Conservation (phyloP, 2,888 invertebrate species). For the Archips xylosteana region DNA sequence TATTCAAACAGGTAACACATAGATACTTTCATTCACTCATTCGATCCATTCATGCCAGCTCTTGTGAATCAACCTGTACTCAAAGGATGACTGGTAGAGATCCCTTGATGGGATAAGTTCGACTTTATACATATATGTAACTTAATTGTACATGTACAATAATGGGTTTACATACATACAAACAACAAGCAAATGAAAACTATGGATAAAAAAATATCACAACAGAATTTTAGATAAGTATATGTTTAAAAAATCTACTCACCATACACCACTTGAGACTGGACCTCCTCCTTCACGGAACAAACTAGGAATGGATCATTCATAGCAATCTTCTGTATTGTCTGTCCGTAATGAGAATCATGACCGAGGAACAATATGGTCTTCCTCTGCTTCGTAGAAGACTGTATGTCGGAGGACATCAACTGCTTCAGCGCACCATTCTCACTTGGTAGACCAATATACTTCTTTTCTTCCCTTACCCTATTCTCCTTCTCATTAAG, state of each 20-base stretch:
- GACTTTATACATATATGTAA: too few species aligned
- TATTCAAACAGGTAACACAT: too few species aligned
- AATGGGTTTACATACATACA: too few species aligned
- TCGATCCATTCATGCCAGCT: too few species aligned
- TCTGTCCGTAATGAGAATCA: conserved; percentile 69
- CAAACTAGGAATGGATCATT: conserved; percentile 68
- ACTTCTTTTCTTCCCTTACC: conserved; percentile 59
- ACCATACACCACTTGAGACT: conserved; percentile 62
- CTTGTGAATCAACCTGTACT: too few species aligned
- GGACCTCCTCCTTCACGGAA: conserved; percentile 50
- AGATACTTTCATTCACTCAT: too few species aligned
- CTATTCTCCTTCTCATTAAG: conserved; percentile 64
- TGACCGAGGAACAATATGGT: conserved; percentile 74
- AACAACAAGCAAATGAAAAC: too few species aligned
- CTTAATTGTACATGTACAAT: too few species aligned
- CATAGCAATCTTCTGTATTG: conserved; percentile 75
- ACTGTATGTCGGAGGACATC: conserved; percentile 72
- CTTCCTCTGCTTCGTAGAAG: conserved; percentile 68
- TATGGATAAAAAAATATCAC: too few species aligned
- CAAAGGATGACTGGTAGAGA: too few species aligned
- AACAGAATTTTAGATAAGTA: background rate
- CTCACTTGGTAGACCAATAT: conserved; percentile 59
- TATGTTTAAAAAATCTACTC: conserved; percentile 47
- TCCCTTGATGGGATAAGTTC: too few species aligned
- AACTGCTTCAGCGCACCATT: conserved; percentile 73